Percentiles rank a stretch among this genome's conserved stretches.
Conservation (phyloP, 2,113 vertebrate genomes). For the Cynopterus brachyotis region DNA sequence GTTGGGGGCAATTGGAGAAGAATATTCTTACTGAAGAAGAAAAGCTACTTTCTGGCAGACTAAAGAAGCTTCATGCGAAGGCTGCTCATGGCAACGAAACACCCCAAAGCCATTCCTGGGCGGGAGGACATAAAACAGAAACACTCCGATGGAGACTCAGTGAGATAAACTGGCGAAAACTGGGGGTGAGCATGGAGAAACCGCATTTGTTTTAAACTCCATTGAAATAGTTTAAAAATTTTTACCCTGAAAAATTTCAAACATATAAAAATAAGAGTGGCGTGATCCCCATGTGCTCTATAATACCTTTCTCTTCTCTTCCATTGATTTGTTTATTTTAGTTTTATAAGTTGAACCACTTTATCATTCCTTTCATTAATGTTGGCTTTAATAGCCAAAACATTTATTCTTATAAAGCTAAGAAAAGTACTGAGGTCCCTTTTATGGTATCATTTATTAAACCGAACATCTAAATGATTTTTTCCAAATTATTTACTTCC, state of each 20-base stretch:
- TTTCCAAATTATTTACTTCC: not conserved
- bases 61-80: not conserved
- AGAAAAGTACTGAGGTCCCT: not conserved
- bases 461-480: not conserved
- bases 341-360: not conserved
- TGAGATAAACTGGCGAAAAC: fast-evolving
- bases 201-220: no score
- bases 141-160: fast-evolving
- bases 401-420: not conserved
- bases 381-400: not conserved
- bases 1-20: conserved; percentile 5
- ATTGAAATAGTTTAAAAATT: not conserved
- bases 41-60: not conserved
- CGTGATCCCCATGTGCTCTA: fast-evolving
- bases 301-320: not conserved
- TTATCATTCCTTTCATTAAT: not conserved
- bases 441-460: not conserved
- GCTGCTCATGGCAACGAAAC: not conserved
- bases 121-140: not conserved
- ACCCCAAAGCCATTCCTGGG: fast-evolving
- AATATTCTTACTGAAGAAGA: not conserved
- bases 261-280: not conserved
- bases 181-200: fast-evolving
- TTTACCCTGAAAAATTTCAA: not conserved
- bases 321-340: not conserved